Evolutionary conservation across 1,140 invertebrate species (phyloP).

Genomic region (Meloidogyne hapla): DNA sequence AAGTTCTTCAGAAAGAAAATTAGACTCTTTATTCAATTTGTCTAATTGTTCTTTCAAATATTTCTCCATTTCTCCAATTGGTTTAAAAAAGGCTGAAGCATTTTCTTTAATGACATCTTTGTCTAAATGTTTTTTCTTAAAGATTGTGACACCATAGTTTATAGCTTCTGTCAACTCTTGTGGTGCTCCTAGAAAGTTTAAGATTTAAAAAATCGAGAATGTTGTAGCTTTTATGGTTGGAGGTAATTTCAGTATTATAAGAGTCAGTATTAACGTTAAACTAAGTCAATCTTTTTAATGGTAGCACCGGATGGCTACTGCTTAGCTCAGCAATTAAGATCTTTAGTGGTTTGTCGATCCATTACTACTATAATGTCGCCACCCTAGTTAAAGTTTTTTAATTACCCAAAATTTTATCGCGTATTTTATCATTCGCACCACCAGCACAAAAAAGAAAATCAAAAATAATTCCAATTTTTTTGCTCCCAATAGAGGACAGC

Average conservation of each 20-base stretch:
- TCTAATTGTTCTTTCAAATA: background rate
- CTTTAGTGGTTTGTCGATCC: too few species aligned
- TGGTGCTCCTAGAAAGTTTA: too few species aligned
- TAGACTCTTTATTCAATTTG: background rate
- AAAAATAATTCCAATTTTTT: background rate
- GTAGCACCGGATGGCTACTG: too few species aligned
- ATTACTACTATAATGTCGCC: too few species aligned
- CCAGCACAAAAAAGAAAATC: conserved; percentile 19
- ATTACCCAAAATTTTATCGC: conserved; percentile 18
- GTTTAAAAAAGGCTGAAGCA: background rate
- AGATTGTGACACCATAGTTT: conserved; percentile 11
- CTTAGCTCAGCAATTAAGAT: too few species aligned
- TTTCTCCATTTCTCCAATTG: background rate
- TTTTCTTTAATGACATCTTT: background rate
- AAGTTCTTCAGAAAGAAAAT: background rate
- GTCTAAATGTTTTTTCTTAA: background rate
- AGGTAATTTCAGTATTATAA: too few species aligned
- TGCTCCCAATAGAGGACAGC: too few species aligned
- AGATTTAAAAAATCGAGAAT: background rate
- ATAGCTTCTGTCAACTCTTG: too few species aligned
- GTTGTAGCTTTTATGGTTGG: too few species aligned
- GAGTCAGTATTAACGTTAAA: too few species aligned
- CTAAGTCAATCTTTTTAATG: too few species aligned
- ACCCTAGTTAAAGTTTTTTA: too few species aligned
- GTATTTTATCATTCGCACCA: conserved; percentile 12